Evolutionary conservation across 2,113 vertebrate genomes (phyloP).

Genomic region (Neogale vison): DNA sequence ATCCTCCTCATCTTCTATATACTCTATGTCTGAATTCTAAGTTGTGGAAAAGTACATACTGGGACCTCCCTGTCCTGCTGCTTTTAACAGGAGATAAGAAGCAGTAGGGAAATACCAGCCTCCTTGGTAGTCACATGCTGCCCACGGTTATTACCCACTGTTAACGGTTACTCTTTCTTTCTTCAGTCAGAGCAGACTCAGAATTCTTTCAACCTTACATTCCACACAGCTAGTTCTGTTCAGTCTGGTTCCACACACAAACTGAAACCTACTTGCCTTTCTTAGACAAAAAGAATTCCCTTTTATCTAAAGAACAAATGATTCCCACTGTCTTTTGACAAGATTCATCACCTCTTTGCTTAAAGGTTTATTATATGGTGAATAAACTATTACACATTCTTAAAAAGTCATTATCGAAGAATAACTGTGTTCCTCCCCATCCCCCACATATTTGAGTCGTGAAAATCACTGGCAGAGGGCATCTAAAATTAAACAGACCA

Average conservation of each 20-base stretch:
- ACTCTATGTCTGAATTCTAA: background rate
- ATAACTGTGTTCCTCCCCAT: background rate
- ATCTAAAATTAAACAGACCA: constrained; percentile 45
- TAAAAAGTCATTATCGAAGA: constrained; percentile 48
- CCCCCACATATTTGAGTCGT: background rate
- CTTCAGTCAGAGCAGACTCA: background rate
- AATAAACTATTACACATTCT: constrained; percentile 38
- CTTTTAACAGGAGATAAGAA: background rate
- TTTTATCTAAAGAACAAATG: constrained; percentile 19
- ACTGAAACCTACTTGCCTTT: background rate
- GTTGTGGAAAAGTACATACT: background rate
- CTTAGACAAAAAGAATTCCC: background rate
- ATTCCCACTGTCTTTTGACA: constrained; percentile 22
- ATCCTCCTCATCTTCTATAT: background rate
- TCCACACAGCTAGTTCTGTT: background rate
- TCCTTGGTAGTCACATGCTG: background rate
- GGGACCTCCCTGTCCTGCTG: too few relatives aligned
- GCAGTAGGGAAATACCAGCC: background rate
- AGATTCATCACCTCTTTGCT: background rate
- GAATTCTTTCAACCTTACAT: background rate
- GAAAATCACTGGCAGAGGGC: constrained; percentile 37
- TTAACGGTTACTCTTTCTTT: background rate
- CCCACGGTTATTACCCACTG: rapidly evolving
- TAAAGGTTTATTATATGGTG: constrained; percentile 46
- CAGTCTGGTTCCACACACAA: background rate